Evolutionary conservation across 2,888 invertebrate species (phyloP), one percentile per base, ranked within the genome.

Genomic region (Acronicta leporina): DNA sequence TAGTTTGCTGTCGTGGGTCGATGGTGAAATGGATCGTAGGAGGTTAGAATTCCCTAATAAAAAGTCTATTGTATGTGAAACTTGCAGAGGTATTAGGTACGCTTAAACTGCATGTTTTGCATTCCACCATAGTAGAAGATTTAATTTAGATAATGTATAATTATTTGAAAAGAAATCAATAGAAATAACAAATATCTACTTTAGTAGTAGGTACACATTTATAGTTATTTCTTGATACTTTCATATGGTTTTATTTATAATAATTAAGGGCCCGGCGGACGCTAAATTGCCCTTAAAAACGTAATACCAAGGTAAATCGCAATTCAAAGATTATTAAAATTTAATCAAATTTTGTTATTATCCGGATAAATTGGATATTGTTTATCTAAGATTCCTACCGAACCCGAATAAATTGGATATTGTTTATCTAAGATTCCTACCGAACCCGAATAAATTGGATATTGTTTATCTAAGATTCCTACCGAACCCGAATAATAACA

Each of bases 51-150:
- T 79, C 55, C 92, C 91, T 0, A 81, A 87, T 61, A 91, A 87
- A 65, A 83, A 82, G 56, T 83, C 86, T 53, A 68, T 88, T 9
- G 84, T 90, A 13, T 94, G 94, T 68, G 68, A 81, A 20, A 56
- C 35, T 3, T 94, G 94, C 75, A 64, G 76, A 11, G 93, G 94
- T 5, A 82, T 94, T 14, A 79, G 88, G 51, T 94, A 84, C 62
- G 83, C 82, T 42, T 88, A 81, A 61, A 63, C 2, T 11, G 11
- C 33, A 33, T 0, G 11, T 11, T 3, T 33, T 33, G 11, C 33
- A 11, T 33, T 38, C 15, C 15, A 40, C 68, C 14, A 14, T 38
- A 7, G 50, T 14, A 27, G 14, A 41, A n/a, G 14, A 13, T 49
- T 35, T 43, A 1, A 27, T 41, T 41, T 11, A 11, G 45, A 9